phyloP scores from a whole-genome alignment of 1,140 invertebrate genomes.

The Drosophila virilis region DNA sequence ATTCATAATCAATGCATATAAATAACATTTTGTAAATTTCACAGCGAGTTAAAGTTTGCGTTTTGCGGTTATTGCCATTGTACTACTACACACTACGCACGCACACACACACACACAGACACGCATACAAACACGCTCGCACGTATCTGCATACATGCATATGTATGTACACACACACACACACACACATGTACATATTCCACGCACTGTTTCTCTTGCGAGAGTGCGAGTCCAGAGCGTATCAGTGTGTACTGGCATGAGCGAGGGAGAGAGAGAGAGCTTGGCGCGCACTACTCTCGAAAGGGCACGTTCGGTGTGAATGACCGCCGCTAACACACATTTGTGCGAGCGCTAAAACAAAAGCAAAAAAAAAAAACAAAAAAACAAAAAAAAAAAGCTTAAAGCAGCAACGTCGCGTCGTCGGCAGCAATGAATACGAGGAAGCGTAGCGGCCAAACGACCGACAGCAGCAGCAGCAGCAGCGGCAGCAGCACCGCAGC shows the following conservation, averaged over 20 bases:
- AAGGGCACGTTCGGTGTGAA: conserved; percentile 83
- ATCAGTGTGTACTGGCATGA: conserved; percentile 14
- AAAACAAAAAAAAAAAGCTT: conserved; percentile 28
- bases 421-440: conserved; percentile 50
- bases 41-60: conserved; percentile 40
- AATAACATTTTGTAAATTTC: conserved; percentile 25
- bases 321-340: conserved; percentile 84
- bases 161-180: background rate
- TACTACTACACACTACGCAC: conserved; percentile 32
- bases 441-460: conserved; percentile 55
- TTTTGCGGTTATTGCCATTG: conserved; percentile 48
- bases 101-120: conserved; percentile 36
- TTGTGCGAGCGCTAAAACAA: conserved; percentile 82
- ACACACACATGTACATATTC: conserved; percentile 3
- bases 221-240: conserved; percentile 16
- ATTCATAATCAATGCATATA: conserved; percentile 7
- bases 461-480: conserved; percentile 21
- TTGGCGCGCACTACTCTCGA: conserved; percentile 57
- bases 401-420: conserved; percentile 51
- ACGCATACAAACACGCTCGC: conserved; percentile 19
- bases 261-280: conserved; percentile 29
- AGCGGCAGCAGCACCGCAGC: conserved; percentile 37
- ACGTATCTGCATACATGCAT: background rate
- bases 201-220: conserved; percentile 41
- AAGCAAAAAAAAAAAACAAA: conserved; percentile 58